phyloP scores from a whole-genome alignment of 35 echinoderm and acorn worm genomes.

The Hemicentrotus pulcherrimus region DNA sequence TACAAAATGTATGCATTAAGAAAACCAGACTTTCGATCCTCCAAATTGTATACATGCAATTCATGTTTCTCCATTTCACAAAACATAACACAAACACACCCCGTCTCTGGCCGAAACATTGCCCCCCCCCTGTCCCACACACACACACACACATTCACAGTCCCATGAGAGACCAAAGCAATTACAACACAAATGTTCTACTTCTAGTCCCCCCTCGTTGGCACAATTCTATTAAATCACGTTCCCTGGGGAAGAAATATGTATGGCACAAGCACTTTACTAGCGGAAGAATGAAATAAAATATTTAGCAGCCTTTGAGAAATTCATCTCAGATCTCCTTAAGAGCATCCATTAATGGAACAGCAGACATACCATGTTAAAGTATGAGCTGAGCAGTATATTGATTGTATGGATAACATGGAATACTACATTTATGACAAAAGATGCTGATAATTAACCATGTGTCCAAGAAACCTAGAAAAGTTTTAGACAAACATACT shows the following conservation, averaged over 20 bases:
- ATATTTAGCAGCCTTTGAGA: not conserved
- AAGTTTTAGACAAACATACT: too few species aligned
- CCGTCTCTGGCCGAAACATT: not conserved
- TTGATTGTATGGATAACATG: not conserved
- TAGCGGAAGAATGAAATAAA: not conserved
- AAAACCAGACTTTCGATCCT: too few species aligned
- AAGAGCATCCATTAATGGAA: not conserved
- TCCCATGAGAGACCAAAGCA: not conserved
- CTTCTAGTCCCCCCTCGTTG: not conserved
- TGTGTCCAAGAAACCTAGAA: too few species aligned
- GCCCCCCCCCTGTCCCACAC: not conserved
- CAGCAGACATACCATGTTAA: too few species aligned
- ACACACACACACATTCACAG: not conserved
- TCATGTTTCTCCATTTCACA: not conserved
- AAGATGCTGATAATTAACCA: not conserved
- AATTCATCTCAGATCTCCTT: not conserved
- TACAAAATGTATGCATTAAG: too few species aligned
- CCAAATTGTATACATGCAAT: too few species aligned
- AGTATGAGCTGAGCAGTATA: too few species aligned
- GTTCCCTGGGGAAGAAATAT: not conserved
- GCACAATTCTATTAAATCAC: not conserved
- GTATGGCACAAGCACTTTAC: not conserved
- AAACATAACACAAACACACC: not conserved
- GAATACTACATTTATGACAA: not conserved
- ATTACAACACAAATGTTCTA: constrained; percentile 19